Conservation (phyloP, 2,797 vertebrate species). For the Dipus sagitta region DNA sequence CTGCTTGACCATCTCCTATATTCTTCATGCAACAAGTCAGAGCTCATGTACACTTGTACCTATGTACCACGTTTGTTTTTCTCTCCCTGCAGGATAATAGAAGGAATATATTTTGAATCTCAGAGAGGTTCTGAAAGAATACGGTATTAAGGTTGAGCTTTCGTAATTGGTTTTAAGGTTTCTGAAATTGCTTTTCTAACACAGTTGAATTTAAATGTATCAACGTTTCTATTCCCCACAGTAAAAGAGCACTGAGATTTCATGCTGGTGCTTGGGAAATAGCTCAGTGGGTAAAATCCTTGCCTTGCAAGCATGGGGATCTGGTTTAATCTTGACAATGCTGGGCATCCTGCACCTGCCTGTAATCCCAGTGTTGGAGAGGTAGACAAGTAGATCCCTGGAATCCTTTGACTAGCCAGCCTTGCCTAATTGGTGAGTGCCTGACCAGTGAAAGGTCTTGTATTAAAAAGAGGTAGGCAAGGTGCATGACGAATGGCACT, state of each 20-base stretch:
- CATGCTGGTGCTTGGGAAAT: not conserved
- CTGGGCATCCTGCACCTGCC: too few relatives aligned
- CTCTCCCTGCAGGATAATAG: not conserved
- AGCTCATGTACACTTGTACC: too few relatives aligned
- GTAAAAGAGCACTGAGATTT: not conserved
- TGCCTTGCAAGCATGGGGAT: too few relatives aligned
- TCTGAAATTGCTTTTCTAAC: not conserved
- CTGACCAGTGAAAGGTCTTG: too few relatives aligned
- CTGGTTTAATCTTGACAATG: too few relatives aligned
- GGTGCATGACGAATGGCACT: too few relatives aligned
- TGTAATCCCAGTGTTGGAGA: too few relatives aligned
- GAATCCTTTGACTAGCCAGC: too few relatives aligned
- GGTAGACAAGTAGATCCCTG: too few relatives aligned
- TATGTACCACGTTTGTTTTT: not conserved
- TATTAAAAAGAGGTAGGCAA: too few relatives aligned
- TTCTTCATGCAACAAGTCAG: not conserved
- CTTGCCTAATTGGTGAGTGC: too few relatives aligned
- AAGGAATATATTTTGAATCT: not conserved
- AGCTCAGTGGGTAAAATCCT: too few relatives aligned
- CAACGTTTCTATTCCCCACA: not conserved
- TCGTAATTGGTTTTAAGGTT: not conserved
- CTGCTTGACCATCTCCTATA: not conserved
- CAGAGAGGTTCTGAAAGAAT: not conserved
- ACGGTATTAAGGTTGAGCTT: not conserved
- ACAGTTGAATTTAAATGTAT: not conserved